phyloP scores from a whole-genome alignment of 2,797 vertebrate genomes.

The Cynodonichthys magdalenae region DNA sequence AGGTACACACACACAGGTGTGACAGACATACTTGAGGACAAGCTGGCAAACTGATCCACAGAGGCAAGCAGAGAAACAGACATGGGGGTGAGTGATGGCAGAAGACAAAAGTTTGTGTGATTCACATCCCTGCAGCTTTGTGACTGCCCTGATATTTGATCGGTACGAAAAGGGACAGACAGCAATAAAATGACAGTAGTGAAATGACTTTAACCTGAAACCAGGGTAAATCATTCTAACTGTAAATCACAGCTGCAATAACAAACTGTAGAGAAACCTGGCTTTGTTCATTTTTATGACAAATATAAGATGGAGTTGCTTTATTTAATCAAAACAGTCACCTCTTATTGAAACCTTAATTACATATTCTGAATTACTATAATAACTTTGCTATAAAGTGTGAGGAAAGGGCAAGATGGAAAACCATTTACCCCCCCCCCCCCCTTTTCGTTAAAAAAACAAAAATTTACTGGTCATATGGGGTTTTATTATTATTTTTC shows the following conservation, averaged over 20 bases:
- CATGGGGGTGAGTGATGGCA: conserved; percentile 22
- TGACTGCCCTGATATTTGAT: conserved; percentile 65
- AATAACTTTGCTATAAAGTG: neutral
- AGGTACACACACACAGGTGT: conserved; percentile 40
- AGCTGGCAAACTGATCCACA: conserved; percentile 17
- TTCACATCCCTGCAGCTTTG: conserved; percentile 45
- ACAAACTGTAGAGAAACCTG: conserved; percentile 6
- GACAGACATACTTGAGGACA: conserved; percentile 35
- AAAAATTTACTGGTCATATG: too few relatives aligned
- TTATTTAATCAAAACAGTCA: conserved; percentile 27
- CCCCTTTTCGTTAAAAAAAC: too few relatives aligned
- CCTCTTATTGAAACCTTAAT: neutral
- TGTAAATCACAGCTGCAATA: conserved; percentile 57
- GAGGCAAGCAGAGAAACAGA: conserved; percentile 40
- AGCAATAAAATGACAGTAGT: conserved; percentile 52
- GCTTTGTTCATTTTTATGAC: conserved; percentile 47
- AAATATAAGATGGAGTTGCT: conserved; percentile 16
- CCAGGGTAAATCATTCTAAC: conserved; percentile 50
- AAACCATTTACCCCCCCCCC: too few relatives aligned
- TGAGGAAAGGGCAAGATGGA: neutral
- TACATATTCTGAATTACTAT: neutral
- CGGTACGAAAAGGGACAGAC: conserved; percentile 33
- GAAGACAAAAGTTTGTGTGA: conserved; percentile 64
- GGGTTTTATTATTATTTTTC: too few relatives aligned
- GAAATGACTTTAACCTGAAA: conserved; percentile 64